phyloP scores from a whole-genome alignment of 1,140 invertebrate genomes.

The Palaemon carinicauda region DNA sequence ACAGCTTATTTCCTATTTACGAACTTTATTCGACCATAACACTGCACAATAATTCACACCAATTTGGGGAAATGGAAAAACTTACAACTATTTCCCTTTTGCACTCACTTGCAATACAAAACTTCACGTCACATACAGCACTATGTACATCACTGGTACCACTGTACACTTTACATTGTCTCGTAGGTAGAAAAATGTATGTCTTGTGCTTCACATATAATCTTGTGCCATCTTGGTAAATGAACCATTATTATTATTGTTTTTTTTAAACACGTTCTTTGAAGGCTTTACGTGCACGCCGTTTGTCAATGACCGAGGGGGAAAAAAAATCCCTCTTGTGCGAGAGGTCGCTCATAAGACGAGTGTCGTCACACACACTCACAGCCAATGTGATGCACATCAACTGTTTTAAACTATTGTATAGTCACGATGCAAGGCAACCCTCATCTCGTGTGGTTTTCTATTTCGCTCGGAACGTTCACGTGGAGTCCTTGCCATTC shows the following conservation, averaged over 20 bases:
- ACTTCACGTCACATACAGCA: slow-evolving; percentile 42
- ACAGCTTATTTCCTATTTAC: slow-evolving; percentile 50
- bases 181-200: slow-evolving; percentile 38
- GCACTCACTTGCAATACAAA: slow-evolving; percentile 41
- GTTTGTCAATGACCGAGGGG: too few species aligned
- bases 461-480: not conserved
- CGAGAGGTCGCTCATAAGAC: slow-evolving; percentile 35
- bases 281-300: too few species aligned
- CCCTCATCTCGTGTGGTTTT: not conserved
- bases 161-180: slow-evolving; percentile 18
- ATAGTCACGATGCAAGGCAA: not conserved
- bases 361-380: slow-evolving; percentile 21
- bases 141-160: slow-evolving; percentile 51
- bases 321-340: slow-evolving; percentile 47
- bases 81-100: slow-evolving; percentile 16
- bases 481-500: too few species aligned
- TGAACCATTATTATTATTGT: too few species aligned
- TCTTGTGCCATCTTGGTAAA: slow-evolving; percentile 29
- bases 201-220: slow-evolving; percentile 41
- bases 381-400: slow-evolving; percentile 48
- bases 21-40: slow-evolving; percentile 48
- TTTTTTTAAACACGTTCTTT: too few species aligned
- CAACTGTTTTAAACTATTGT: not conserved
- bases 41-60: slow-evolving; percentile 32
- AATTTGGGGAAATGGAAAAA: not conserved